Base-by-base conservation (phyloP, 2,888 invertebrate species). In the Lithophane socia region DNA sequence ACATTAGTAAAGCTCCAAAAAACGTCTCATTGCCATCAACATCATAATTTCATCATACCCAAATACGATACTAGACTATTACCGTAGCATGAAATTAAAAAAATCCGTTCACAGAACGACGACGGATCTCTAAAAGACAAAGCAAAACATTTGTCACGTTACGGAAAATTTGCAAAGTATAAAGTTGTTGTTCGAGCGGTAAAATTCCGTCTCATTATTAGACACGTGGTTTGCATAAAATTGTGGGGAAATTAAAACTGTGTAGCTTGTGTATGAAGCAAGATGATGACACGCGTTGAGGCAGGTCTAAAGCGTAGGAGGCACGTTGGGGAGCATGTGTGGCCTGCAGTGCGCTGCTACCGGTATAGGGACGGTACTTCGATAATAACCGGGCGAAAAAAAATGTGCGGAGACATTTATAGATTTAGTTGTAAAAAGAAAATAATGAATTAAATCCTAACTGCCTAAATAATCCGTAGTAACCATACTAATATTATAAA, bases 251-350 rank as follows among this genome's bases (percentile, higher is more conserved):
- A 70, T 69, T 63, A 72, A 68, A 71, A 54, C 13, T 3, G 29
- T 60, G 47, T 56, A 9, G 54, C 37, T 60, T 67, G 24, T 68
- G 67, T 49, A n/a, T 49, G 9, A 16, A 61, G 65, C 9, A 12
- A 24, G n/a, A 37, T 64, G 72, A 70, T 73, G 75, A 73, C 86
- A 88, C 87, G 87, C 77, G 83, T 91, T 91, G 89, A 60, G 89
- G 83, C 75, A 91, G 91, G 91, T 91, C 89, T 52, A 3, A 66
- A 7, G 61, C 18, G 58, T 58, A 24, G 37, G 24, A 1, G 29
- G 82, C 87, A 87, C 88, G 89, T 89, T 86, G 77, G 9, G 1
- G 1, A 42, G 71, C 83, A 86, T 72, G 80, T 83, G 73, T n/a
- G n/a, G n/a, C n/a, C n/a, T n/a, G n/a, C n/a, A n/a, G n/a, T 73